phyloP scores from a whole-genome alignment of 1,140 invertebrate genomes.

The Ostrea edulis region DNA sequence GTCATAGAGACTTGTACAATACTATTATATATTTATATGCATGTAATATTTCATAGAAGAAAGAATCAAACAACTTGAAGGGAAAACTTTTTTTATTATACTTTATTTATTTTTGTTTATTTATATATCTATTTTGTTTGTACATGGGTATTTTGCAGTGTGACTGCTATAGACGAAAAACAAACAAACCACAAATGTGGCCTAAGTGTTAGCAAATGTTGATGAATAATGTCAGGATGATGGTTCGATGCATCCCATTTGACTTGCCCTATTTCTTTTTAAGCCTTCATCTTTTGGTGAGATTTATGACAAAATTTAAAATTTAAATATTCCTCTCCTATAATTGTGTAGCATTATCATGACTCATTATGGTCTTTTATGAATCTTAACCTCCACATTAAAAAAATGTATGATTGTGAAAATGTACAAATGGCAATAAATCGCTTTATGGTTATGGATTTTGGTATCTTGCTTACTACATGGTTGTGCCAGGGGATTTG shows the following conservation, averaged over 20 bases:
- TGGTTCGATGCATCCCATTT: slow-evolving; percentile 32
- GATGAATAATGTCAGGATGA: slow-evolving; percentile 1
- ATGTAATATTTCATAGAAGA: no score
- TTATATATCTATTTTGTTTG: no score
- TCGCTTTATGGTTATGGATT: neutral
- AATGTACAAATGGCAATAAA: neutral
- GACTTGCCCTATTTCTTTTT: slow-evolving; percentile 7
- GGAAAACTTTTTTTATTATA: no score
- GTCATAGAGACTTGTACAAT: no score
- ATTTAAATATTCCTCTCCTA: slow-evolving; percentile 4
- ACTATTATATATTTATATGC: no score
- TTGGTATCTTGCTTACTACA: neutral
- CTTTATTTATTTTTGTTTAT: no score
- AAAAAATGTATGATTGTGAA: neutral
- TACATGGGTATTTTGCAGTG: no score
- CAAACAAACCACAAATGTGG: neutral
- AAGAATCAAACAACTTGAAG: no score
- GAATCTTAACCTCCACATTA: neutral
- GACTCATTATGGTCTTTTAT: slow-evolving; percentile 20
- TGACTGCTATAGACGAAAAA: no score
- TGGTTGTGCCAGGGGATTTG: neutral
- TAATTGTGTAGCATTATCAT: slow-evolving; percentile 27
- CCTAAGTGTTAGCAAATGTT: neutral
- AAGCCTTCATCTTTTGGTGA: neutral
- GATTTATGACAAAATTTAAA: slow-evolving; percentile 22